Base-by-base conservation (phyloP, 2,888 invertebrate species). In the Fragum whitleyi region DNA sequence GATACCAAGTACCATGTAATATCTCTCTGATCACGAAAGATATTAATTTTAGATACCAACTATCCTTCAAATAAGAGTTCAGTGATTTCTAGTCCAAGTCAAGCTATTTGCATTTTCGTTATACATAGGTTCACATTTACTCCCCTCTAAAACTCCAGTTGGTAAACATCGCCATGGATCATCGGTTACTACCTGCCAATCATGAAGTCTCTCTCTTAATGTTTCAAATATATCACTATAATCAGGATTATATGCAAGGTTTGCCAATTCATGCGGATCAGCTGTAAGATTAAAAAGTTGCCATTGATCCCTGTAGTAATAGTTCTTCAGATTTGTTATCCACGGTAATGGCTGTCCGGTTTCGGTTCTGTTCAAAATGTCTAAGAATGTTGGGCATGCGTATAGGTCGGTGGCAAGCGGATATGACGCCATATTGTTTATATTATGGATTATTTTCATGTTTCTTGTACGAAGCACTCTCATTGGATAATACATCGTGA, bases 401-500 rank as follows among this genome's bases (percentile, higher is more conserved):
- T 97, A 98, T 81, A 98, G 96, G 92, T 98, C 98, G 94, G 97
- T 97, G 95, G 98, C 98, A 78, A 98, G 97, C 28, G 97, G 97
- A 94, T 97, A 98, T 51, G 97, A 96, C 94, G 96, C 96, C 92
- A 96, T 95, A 93, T 96, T 97, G 95, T 97, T 97, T 77, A 98
- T 94, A 94, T 98, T 98, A 91, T 98, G 98, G 77, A 98, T 97
- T n/a, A 98, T 95, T 94, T 98, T 98, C 94, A 96, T 96, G 39
- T 96, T 95, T 81, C 96, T 96, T 55, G 96, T 97, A 89, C 97
- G 95, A 75, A 94, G 83, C 83, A 96, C 96, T 88, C 98, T 95
- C 97, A 98, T 98, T 36, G 98, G 98, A 95, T 97, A 98, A 94
- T 97, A 97, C 98, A 98, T 98, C 0, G 97, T 98, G 55, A 97